Evolutionary conservation across 1,140 invertebrate genomes (phyloP), one percentile per base, ranked within the genome.

Genomic region (Drosophila mojavensis): DNA sequence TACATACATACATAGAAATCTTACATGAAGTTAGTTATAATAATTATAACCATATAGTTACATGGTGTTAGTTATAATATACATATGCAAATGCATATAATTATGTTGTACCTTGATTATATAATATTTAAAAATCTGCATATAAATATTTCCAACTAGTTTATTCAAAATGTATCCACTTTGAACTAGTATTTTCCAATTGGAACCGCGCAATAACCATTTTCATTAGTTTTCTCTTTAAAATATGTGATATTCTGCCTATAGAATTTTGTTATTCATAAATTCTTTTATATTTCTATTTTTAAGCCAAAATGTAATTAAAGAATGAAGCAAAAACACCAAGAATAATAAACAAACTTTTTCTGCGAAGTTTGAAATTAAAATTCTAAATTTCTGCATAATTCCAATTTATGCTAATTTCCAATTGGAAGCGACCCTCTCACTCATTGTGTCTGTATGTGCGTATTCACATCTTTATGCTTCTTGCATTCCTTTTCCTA

Each of bases 401-500:
- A 50, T 26, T 50, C 10, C 11, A 24, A 50, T 50, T 50, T 24
- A 50, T 50, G 48, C 24, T 26, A 50, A 50, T 11, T 50, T 50
- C 10, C 20, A 50, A 50, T 50, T 50, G 48, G 20, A 13, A 26
- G 20, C 20, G 17, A 50, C 10, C 3, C 17, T 4, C 41, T 15
- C 41, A 43, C 33, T 33, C 36, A 11, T 10, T 39, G 15, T 17
- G 4, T 47, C 1, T 47, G 6, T 17, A 17, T 47, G 15, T 17
- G 15, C 9, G 43, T 47, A 17, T 30, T 43, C 13, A 45, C 45
- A 17, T 11, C 15, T 28, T 51, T n/a, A 26, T 28, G 7, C 28
- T 20, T 20, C 17, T 55, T 10, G 28, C 30, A 33, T 55, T 55
- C 53, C n/a, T 41, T n/a, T 63, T 56, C 24, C 15, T 41, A 36